Evolutionary conservation across 2,113 vertebrate genomes (phyloP), one percentile per base, ranked within the genome.

Genomic region (Apistogramma diplotaenia): DNA sequence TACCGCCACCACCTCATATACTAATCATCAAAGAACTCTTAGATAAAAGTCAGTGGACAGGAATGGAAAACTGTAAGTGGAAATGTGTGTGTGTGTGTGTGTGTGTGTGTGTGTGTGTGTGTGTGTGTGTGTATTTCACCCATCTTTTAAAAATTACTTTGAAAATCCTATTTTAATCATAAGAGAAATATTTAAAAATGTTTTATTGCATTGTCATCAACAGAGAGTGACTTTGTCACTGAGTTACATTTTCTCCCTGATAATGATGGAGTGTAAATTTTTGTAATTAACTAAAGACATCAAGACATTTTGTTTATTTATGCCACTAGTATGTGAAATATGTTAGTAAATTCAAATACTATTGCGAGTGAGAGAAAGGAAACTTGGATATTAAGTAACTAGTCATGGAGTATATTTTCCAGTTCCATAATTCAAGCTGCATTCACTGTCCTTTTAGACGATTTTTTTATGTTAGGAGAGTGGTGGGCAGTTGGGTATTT

Each of bases 401-500:
- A 3, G 3, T 37, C 27, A 4, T 57, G 29, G 4, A 33, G 21
- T 46, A 4, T 37, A 13, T 80, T 57, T 83, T 65, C 31, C 21
- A 43, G 21, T 62, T n/a, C 11, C 7, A 53, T 58, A 51, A 76
- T 65, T 57, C 51, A 43, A 76, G 25, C 31, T 67, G 65, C 61
- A 80, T 81, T 86, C 60, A 67, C 85, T 83, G 62, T 84, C 86
- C 81, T 92, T 93, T 93, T 65, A 85, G 81, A 72, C 87, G 74
- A 25, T 86, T 88, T 88, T 91, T 84, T 78, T 53, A 29, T 70
- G 55, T 72, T 46, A 23, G 31, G 71, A 91, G 92, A 94, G 91
- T 90, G 86, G 88, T 91, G 87, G 87, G 89, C 90, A 94, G 87
- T 94, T 91, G 87, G 84, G 89, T 91, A 94, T 89, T 96, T 95